Evolutionary conservation across 2,888 invertebrate species (phyloP).

Genomic region (Ptychoptera albimana): DNA sequence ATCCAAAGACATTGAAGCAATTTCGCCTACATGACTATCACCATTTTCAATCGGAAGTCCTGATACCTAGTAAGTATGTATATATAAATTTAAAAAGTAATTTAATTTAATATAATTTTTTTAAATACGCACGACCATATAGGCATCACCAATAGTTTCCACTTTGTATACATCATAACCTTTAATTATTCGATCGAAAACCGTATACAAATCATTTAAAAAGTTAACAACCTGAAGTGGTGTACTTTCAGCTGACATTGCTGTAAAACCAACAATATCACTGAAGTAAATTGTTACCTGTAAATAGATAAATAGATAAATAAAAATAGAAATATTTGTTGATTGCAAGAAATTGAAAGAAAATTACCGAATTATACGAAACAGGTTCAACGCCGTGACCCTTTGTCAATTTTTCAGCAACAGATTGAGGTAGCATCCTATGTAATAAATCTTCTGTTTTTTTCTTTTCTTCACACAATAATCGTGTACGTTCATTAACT

Average conservation of each 20-base stretch:
- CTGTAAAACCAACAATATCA: slow-evolving; percentile 92
- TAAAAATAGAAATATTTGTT: not conserved
- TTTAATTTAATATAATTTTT: not conserved
- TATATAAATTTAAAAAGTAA: not conserved
- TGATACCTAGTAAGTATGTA: slow-evolving; percentile 46
- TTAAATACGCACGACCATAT: slow-evolving; percentile 37
- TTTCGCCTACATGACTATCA: slow-evolving; percentile 77
- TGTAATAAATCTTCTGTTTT: slow-evolving; percentile 86
- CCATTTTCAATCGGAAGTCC: slow-evolving; percentile 75
- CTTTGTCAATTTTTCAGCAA: slow-evolving; percentile 71
- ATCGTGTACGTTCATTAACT: slow-evolving; percentile 78
- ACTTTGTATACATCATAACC: slow-evolving; percentile 98
- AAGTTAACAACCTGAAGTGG: slow-evolving; percentile 92
- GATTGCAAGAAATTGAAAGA: not conserved
- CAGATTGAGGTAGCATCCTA: slow-evolving; percentile 89
- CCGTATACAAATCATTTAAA: slow-evolving; percentile 92
- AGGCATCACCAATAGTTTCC: slow-evolving; percentile 71
- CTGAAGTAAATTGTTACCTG: slow-evolving; percentile 82
- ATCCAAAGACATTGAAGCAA: slow-evolving; percentile 85
- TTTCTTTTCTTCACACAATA: slow-evolving; percentile 80
- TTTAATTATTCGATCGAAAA: slow-evolving; percentile 90
- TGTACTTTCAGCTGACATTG: slow-evolving; percentile 87
- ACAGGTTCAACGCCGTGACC: slow-evolving; percentile 87
- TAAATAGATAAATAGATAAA: slow-evolving; percentile 1
- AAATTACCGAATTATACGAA: slow-evolving; percentile 66